A percentile compares a stretch with the other conserved stretches of the same genome.
phyloP scores from a whole-genome alignment of 2,797 vertebrate species.

The Champsocephalus esox region DNA sequence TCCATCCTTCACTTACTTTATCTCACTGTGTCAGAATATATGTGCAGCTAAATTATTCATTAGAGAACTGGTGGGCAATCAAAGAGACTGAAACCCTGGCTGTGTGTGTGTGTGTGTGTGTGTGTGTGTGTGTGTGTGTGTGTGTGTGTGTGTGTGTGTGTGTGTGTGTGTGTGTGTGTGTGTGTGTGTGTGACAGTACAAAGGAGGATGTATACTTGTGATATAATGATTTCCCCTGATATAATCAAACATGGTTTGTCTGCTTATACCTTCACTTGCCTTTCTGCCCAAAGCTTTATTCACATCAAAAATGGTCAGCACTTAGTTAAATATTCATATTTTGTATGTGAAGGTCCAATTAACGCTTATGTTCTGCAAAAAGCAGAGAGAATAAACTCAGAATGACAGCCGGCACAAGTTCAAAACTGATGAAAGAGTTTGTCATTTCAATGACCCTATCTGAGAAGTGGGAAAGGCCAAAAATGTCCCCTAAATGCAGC shows the following conservation, averaged over 20 bases:
- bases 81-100: slow-evolving; percentile 58
- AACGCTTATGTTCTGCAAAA: slow-evolving; percentile 31
- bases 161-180: too few species aligned
- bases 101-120: neutral
- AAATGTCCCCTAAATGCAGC: too few species aligned
- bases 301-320: slow-evolving; percentile 11
- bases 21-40: slow-evolving; percentile 67
- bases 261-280: slow-evolving; percentile 23
- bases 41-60: slow-evolving; percentile 74
- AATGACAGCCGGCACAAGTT: neutral
- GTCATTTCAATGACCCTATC: slow-evolving; percentile 1
- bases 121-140: neutral
- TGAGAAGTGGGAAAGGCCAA: too few species aligned
- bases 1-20: slow-evolving; percentile 58
- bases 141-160: neutral
- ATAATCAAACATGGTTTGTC: slow-evolving; percentile 23
- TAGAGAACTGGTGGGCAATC: slow-evolving; percentile 71
- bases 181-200: slow-evolving; percentile 14
- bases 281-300: slow-evolving; percentile 19
- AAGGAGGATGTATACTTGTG: slow-evolving; percentile 5
- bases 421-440: slow-evolving; percentile 10
- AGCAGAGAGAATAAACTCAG: neutral
- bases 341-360: slow-evolving; percentile 47
- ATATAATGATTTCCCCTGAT: slow-evolving; percentile 21
- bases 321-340: neutral